Evolutionary conservation across 1,140 invertebrate genomes (phyloP), one percentile per base, ranked within the genome.

Genomic region (Conus betulinus): DNA sequence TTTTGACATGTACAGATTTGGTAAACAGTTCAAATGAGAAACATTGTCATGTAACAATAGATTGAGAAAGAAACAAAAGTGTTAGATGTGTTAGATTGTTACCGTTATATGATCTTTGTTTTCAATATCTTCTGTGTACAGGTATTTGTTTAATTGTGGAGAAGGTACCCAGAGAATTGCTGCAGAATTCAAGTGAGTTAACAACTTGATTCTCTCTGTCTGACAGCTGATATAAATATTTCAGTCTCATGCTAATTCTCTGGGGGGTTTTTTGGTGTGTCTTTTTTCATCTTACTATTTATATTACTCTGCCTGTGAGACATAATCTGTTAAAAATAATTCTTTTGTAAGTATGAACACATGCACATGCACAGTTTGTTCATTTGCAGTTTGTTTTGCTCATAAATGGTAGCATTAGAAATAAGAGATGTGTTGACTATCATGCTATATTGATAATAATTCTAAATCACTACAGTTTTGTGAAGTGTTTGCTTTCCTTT

Each of bases 81-180:
- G 39, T 39, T 39, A 39, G 3, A 39, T 39, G 39, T 39, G 39
- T 39, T 39, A 39, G 39, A 71, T 23, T 71, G 11, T 78, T 27
- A 39, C 39, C 8, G 25, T 85, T 78, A 88, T 82, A 78, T 79
- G 90, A 90, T 39, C 0, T 39, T 39, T 39, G 39, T 3, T 39
- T 3, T 39, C 39, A 39, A 39, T 39, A 39, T 1, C 39, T 39
- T 39, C 39, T 39, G 39, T 39, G 39, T 39, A 3, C 81, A 97
- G 97, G 87, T 99, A 99, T 94, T 92, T 99, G 0, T 99, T 99
- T 92, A 99, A 99, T 94, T 99, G 98, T 95, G 98, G 98, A 1
- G 98, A 99, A 96, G 97, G 98, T 27, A 97, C 97, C 13, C 98
- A 99, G 95, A 96, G 98, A 60, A 93, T 99, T 85, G 97, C 97